Evolutionary conservation across 2,888 invertebrate species (phyloP).

Genomic region (Psylliodes chrysocephalus): DNA sequence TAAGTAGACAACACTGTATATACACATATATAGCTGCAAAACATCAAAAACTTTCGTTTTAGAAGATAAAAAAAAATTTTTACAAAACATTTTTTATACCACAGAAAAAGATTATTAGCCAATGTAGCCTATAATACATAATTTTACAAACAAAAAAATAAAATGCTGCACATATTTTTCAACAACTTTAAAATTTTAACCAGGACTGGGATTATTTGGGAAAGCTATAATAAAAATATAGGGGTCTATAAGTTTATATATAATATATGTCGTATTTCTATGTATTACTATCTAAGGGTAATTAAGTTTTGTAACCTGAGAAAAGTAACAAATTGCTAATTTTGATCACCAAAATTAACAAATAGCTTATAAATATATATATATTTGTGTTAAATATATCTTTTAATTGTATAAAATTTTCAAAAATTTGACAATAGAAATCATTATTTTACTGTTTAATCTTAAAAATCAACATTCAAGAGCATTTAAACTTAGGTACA

Average conservation of each 20-base stretch:
- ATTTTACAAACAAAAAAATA: background rate
- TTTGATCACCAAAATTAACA: constrained; percentile 4
- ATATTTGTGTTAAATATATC: too few relatives aligned
- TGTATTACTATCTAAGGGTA: constrained; percentile 7
- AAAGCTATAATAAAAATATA: constrained; percentile 8
- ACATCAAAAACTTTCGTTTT: background rate
- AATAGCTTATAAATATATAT: background rate
- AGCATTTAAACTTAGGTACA: too few relatives aligned
- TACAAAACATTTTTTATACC: background rate
- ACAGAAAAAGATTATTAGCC: background rate
- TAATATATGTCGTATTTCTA: background rate
- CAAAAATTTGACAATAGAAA: background rate
- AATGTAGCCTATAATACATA: background rate
- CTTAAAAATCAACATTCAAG: too few relatives aligned
- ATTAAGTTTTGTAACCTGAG: constrained; percentile 11
- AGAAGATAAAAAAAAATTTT: background rate
- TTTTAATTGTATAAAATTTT: background rate
- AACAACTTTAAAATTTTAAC: background rate
- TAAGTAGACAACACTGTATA: too few relatives aligned
- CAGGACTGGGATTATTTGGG: background rate
- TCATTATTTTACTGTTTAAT: too few relatives aligned
- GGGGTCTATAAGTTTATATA: background rate
- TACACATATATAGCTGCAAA: background rate
- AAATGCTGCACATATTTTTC: constrained; percentile 1
- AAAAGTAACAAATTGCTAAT: constrained; percentile 9